A percentile compares a stretch with the other conserved stretches of the same genome.
phyloP scores from a whole-genome alignment of 2,113 vertebrate species.

The Brevimyrus niger region DNA sequence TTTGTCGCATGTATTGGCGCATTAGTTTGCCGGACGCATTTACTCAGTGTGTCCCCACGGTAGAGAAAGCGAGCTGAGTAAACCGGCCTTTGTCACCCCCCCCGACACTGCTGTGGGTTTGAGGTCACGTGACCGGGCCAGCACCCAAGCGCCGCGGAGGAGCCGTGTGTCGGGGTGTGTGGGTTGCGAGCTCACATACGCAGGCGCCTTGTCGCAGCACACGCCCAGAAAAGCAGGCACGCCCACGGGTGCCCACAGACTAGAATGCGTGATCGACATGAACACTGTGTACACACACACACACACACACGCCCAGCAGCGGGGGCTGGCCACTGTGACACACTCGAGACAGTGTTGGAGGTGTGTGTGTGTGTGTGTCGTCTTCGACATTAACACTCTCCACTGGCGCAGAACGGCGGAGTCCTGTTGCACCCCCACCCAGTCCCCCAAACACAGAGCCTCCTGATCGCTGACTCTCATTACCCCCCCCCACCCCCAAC shows the following conservation, averaged over 20 bases:
- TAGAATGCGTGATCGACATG: neutral
- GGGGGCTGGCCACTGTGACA: neutral
- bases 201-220: neutral
- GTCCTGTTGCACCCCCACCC: neutral
- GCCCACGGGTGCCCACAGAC: conserved; percentile 5
- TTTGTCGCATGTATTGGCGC: neutral
- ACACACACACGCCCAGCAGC: neutral
- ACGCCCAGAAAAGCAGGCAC: conserved; percentile 1
- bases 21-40: neutral
- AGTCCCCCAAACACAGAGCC: neutral
- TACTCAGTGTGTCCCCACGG: neutral
- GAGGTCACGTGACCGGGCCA: neutral
- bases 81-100: neutral
- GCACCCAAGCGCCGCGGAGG: neutral
- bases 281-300: neutral
- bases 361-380: neutral
- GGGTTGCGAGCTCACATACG: neutral
- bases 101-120: neutral
- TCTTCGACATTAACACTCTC: neutral
- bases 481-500: neutral
- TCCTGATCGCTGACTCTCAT: neutral
- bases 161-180: neutral
- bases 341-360: neutral
- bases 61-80: neutral
- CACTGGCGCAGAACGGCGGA: neutral